Base-by-base conservation (phyloP, 2,113 vertebrate species). In the Pipa parva region DNA sequence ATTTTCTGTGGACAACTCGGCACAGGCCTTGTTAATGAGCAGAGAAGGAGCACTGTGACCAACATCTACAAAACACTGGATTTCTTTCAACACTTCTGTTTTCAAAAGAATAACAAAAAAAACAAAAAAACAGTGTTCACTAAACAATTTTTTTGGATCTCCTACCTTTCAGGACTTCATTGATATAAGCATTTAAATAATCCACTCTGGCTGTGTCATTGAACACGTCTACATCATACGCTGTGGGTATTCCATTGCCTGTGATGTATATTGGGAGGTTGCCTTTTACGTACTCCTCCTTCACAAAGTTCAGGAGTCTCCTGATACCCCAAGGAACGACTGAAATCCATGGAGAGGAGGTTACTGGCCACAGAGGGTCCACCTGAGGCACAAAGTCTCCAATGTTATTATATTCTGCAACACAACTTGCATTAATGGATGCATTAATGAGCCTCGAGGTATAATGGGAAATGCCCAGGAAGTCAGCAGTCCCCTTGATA, bases 381-480 rank as follows among this genome's bases (percentile, higher is more conserved):
- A 87, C 63, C 0, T 91, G 74, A 46, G 80, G 55, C 26, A 86
- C 80, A 76, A 95, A 94, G 63, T 90, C 88, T 15, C 93, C 93
- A 0, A 95, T 88, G 46, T 73, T 77, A 2, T 89, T 63, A 0
- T 90, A 92, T 71, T 78, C 80, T 3, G 88, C 61, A 7, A 5
- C 15, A 57, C 96, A 98, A 27, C 59, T 81, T 9, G 76, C 72
- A 1, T 60, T 57, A 1, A 17, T 7, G 7, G 36, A 76, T 0
- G 71, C 68, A 60, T 72, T 92, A 64, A 97, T 70, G 63, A 94
- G 71, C 13, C 68, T 78, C 24, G 95, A 91, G 0, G 93, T 98
- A 39, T 95, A 94, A 74, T 99, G 93, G 59, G 92, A 97, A 51
- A 98, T 83, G 21, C 93, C 95, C 48, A 99, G 89, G 74, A 97